Evolutionary conservation across 1,140 invertebrate genomes (phyloP).

Genomic region (Drosophila subobscura): DNA sequence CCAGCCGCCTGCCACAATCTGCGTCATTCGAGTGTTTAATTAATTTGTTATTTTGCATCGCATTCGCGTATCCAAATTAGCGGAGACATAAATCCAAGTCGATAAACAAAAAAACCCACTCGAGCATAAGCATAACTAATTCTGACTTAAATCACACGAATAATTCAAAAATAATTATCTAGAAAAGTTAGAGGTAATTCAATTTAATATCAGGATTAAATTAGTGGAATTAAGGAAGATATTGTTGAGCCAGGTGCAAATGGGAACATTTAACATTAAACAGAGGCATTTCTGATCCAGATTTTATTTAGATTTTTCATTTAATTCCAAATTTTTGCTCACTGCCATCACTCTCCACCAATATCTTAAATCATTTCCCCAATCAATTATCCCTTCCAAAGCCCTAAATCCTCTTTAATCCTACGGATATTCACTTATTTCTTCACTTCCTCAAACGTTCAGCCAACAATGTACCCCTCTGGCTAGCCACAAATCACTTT

Average conservation of each 20-base stretch:
- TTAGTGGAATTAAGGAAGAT: conserved; percentile 2
- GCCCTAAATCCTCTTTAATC: background rate
- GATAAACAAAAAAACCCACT: conserved; percentile 39
- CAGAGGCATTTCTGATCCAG: no score
- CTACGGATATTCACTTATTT: no score
- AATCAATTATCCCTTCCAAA: background rate
- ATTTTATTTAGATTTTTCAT: no score
- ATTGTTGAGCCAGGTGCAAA: no score
- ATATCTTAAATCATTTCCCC: no score
- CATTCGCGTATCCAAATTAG: conserved; percentile 34
- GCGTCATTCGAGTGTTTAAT: conserved; percentile 50
- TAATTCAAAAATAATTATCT: conserved; percentile 1
- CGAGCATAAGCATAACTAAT: conserved; percentile 36
- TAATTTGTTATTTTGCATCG: conserved; percentile 30
- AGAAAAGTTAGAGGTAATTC: background rate
- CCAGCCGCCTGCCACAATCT: conserved; percentile 15
- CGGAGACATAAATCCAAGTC: conserved; percentile 26
- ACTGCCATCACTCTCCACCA: no score
- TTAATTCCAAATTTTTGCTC: no score
- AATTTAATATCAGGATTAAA: background rate
- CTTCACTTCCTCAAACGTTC: no score
- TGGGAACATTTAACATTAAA: no score
- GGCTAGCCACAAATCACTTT: background rate
- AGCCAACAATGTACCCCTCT: background rate
- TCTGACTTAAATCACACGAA: background rate